phyloP scores from a whole-genome alignment of 1,140 invertebrate species.

The Chrysoperla carnea region DNA sequence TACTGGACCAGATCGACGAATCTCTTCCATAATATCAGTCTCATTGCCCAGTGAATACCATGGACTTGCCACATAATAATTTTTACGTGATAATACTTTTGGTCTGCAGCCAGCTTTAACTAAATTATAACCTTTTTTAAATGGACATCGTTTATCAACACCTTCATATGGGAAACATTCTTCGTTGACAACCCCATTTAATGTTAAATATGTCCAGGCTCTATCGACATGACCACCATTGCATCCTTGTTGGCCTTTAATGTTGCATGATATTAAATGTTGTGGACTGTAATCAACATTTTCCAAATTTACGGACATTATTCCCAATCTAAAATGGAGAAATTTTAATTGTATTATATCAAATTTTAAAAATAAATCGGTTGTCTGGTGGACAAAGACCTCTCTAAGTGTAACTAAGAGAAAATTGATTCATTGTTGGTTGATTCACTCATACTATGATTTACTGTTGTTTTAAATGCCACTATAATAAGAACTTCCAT shows the following conservation, averaged over 20 bases:
- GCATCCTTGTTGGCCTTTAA: slow-evolving; percentile 57
- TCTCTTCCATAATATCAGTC: slow-evolving; percentile 82
- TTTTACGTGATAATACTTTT: slow-evolving; percentile 28
- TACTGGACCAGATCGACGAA: slow-evolving; percentile 79
- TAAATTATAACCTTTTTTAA: slow-evolving; percentile 30
- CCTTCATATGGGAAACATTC: slow-evolving; percentile 65
- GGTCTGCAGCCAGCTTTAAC: slow-evolving; percentile 30
- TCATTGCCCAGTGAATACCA: slow-evolving; percentile 62
- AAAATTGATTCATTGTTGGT: not conserved
- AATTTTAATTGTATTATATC: slow-evolving; percentile 12
- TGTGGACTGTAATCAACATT: slow-evolving; percentile 57
- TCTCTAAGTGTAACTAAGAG: not conserved
- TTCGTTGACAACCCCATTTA: slow-evolving; percentile 69
- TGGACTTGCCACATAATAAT: slow-evolving; percentile 62
- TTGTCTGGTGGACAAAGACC: not conserved
- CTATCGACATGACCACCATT: slow-evolving; percentile 73
- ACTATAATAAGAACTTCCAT: too few relatives aligned
- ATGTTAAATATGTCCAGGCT: slow-evolving; percentile 76
- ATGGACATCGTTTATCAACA: slow-evolving; percentile 33
- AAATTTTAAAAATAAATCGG: not conserved
- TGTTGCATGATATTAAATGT: slow-evolving; percentile 72
- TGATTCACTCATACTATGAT: not conserved
- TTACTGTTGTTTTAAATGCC: too few relatives aligned
- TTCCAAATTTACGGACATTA: slow-evolving; percentile 64
- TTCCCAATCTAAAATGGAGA: slow-evolving; percentile 42